Evolutionary conservation across 64 coral and sea anemone species (phyloP), one percentile per base, ranked within the genome.

Genomic region (Porites lutea): DNA sequence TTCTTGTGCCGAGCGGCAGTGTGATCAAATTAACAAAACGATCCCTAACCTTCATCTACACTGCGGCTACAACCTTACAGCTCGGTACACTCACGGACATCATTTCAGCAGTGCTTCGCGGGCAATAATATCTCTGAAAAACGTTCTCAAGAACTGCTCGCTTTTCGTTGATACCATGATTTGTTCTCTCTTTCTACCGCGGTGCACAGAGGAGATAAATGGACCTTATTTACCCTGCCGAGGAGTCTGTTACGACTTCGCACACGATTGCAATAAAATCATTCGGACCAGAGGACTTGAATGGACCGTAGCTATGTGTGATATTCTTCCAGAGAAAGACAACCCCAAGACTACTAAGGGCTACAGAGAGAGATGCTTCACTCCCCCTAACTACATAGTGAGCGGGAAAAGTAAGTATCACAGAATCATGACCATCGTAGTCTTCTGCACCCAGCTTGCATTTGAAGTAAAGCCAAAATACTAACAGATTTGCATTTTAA

Each of bases 191-290:
- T 87, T 77, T 52, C 59, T 93, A 7, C 91, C 91, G 11, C 71
- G 91, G 27, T 93, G 91, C 60, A 65, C 54, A 3, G 82, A 86
- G 47, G 79, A 87, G 3, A 68, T 93, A 86, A 5, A 65, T 4
- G 91, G 91, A 13, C 91, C 91, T 18, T 93, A 66, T 93, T 23
- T 93, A 5, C 91, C 83, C 20, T 93, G 91, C 21, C 52, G 82
- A 59, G 85, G 72, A 43, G 91, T 93, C 18, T 93, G 82, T 45
- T 23, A 93, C 68, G 82, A 93, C 14, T 86, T 68, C 14, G 43
- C 64, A 20, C 68, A 77, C 6, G 44, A 78, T 47, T 93, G 91
- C 48, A 12, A 47, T 8, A 8, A 66, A 3, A 0, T 55, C 43
- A 93, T 93, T 9, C 0, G 0, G 7, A 27, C 14, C 0, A 13